phyloP scores from a whole-genome alignment of 1,140 invertebrate genomes.

The Saccostrea glomerata region DNA sequence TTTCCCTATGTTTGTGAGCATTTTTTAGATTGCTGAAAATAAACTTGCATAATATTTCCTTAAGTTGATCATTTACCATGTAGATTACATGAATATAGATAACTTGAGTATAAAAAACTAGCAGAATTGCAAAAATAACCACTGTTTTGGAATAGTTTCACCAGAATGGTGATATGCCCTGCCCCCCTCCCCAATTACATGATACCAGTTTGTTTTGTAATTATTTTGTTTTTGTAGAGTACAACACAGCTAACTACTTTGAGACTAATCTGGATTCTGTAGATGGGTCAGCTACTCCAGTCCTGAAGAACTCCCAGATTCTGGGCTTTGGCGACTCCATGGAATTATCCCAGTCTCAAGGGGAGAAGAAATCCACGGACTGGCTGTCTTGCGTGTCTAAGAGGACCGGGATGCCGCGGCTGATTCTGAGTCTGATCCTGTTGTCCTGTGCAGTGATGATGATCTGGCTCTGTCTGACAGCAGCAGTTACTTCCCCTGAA shows the following conservation, averaged over 20 bases:
- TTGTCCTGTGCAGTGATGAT: constrained; percentile 79
- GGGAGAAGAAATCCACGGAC: constrained; percentile 66
- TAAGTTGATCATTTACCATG: too few species aligned
- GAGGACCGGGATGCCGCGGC: constrained; percentile 81
- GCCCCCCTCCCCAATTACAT: too few species aligned
- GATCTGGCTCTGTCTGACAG: constrained; percentile 81
- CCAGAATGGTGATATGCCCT: too few species aligned
- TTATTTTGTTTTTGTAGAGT: constrained; percentile 54
- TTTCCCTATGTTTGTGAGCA: too few species aligned
- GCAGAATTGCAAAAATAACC: too few species aligned
- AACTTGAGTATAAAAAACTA: too few species aligned
- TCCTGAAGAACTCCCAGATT: constrained; percentile 70
- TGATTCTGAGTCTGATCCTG: constrained; percentile 79
- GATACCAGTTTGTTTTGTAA: neutral
- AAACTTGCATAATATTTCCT: too few species aligned
- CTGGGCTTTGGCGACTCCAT: constrained; percentile 41
- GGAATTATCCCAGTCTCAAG: constrained; percentile 50
- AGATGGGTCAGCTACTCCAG: constrained; percentile 72
- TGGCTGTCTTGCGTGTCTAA: constrained; percentile 81
- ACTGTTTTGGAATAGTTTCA: too few species aligned
- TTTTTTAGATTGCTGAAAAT: too few species aligned
- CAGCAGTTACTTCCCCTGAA: constrained; percentile 75
- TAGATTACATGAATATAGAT: too few species aligned
- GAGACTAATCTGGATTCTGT: constrained; percentile 71
- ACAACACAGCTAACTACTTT: constrained; percentile 69